Base-by-base conservation (phyloP, 2,888 invertebrate genomes). In the Hydrotaea cyrtoneurina region DNA sequence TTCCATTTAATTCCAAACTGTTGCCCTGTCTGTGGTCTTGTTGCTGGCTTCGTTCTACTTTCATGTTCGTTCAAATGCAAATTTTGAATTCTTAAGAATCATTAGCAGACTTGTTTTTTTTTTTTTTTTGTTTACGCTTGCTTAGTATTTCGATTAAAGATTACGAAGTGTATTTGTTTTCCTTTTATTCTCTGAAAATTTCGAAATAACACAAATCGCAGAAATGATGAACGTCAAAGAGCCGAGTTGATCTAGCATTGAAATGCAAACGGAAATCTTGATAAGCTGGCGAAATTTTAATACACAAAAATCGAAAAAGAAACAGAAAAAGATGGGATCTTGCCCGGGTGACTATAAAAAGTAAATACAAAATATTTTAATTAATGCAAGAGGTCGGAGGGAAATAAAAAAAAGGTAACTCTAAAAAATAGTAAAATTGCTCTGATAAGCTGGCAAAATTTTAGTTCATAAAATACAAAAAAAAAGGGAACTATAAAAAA, bases 71-170 rank as follows among this genome's bases (percentile, higher is more conserved):
- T 15, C 3, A 50, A 50, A 50, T 50, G 50, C 50, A 50, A 50
- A 50, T 50, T 13, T 15, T 13, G 13, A 50, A 50, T 50, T 50
- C 50, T n/a, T n/a, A 50, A 50, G 50, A 50, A 50, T 50, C n/a
- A n/a, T n/a, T n/a, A n/a, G n/a, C n/a, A n/a, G n/a, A n/a, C n/a
- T 39, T 10, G 10, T 8, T 11, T 4, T 10, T 13, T 39, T 10
- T 13, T 8, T 13, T 39, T 8, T 13, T n/a, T 66, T 69, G 21
- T 69, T n/a, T 69, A 15, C 15, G 46, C 5, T 69, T 46, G 46
- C 69, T 69, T 69, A 46, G 69, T 46, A 69, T 69, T 69, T 43
- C 43, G 69, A 69, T 69, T 69, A 46, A 46, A 69, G 69, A 69
- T 69, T 69, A 69, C 46, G 46, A 15, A 39, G 64, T 62, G 36